These are phyloP conservation scores for Phoxinus phoxinus DNA, from an alignment of 2,113 vertebrate species.

Conservation along the genomic window DNA sequence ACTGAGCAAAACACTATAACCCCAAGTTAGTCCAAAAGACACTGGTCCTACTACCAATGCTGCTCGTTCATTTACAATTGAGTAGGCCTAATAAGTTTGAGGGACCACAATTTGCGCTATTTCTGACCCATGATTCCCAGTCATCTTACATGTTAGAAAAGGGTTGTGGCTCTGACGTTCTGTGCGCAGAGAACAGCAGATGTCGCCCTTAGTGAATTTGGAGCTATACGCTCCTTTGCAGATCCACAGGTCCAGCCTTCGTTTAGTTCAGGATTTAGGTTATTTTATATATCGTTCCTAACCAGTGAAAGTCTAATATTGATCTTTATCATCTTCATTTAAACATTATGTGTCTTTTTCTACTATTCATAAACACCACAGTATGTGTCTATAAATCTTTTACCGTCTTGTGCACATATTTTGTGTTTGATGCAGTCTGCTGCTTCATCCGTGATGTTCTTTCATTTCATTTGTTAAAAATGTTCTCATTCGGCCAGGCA, in stretches of 20 bases:
- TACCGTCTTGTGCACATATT: neutral
- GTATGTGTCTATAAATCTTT: neutral
- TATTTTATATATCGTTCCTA: neutral
- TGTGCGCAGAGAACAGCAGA: conserved; percentile 67
- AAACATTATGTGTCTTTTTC: neutral
- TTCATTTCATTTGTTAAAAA: neutral
- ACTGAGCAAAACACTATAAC: neutral
- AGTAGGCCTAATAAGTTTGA: neutral
- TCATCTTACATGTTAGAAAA: neutral
- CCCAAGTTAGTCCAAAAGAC: neutral
- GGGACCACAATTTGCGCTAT: neutral
- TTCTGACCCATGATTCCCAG: neutral
- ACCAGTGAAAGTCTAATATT: neutral
- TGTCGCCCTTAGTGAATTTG: conserved; percentile 74
- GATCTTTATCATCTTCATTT: neutral
- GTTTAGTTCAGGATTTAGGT: conserved; percentile 4
- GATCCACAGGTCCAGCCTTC: conserved; percentile 52
- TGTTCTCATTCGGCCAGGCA: neutral
- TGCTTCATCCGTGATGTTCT: neutral
- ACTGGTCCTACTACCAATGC: neutral
- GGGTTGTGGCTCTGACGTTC: neutral
- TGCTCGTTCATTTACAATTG: neutral
- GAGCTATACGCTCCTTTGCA: conserved; percentile 37
- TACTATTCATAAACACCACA: neutral
- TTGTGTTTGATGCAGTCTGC: conserved; percentile 3